Conservation (phyloP, 2,113 vertebrate genomes). For the Dissostichus mawsoni region DNA sequence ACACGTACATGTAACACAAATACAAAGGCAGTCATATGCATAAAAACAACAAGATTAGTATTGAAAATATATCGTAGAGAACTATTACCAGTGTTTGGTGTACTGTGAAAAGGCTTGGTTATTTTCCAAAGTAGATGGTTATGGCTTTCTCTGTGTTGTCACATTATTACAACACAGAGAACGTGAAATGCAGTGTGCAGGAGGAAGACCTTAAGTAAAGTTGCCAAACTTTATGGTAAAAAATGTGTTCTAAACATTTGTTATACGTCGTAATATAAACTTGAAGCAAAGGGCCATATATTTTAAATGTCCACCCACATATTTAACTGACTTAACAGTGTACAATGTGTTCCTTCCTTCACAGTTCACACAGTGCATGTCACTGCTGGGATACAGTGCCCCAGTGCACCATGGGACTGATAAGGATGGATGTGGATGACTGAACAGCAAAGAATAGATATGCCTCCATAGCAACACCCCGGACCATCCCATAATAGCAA, state of each 20-base stretch:
- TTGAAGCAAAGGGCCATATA: background rate
- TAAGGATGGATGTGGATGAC: slow-evolving; percentile 55
- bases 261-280: background rate
- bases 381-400: slow-evolving; percentile 37
- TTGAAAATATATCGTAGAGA: background rate
- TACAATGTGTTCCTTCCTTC: background rate
- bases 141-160: background rate
- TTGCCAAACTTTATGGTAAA: background rate
- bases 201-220: background rate
- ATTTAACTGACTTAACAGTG: background rate
- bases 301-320: background rate
- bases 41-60: too few species aligned
- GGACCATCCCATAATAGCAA: slow-evolving; percentile 66
- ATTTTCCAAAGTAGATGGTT: background rate
- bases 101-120: background rate
- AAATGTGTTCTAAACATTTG: background rate
- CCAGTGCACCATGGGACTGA: slow-evolving; percentile 47
- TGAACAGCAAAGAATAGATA: slow-evolving; percentile 64
- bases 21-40: background rate
- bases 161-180: background rate
- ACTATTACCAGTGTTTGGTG: background rate
- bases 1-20: background rate
- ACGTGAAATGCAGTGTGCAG: background rate
- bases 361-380: slow-evolving; percentile 43
- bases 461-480: slow-evolving; percentile 54